Percentiles rank a stretch among this genome's conserved stretches.
phyloP scores from a whole-genome alignment of 53 echinoderm and acorn worm species.

The Apostichopus leukothele region DNA sequence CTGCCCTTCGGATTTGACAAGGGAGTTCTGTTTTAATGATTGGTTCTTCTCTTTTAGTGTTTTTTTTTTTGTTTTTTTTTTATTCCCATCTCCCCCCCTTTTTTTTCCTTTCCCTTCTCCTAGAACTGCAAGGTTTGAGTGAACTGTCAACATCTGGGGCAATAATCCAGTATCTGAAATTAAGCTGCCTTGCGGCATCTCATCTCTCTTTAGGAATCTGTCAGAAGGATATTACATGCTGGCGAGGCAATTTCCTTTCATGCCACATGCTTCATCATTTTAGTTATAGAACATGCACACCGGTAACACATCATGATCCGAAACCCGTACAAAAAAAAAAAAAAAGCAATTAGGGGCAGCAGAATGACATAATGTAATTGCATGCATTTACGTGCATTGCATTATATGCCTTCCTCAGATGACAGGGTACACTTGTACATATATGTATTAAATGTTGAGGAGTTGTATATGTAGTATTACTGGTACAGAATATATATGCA shows the following conservation, averaged over 20 bases:
- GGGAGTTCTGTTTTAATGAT: slow-evolving; percentile 26
- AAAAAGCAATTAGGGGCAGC: not conserved
- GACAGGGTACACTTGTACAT: not conserved
- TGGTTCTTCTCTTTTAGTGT: not conserved
- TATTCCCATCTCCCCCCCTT: not conserved
- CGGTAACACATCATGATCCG: not conserved
- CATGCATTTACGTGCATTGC: not conserved
- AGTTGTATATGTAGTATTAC: too few species aligned
- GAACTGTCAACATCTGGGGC: slow-evolving; percentile 46
- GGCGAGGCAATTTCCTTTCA: slow-evolving; percentile 21
- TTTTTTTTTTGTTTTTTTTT: not conserved
- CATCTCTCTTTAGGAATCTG: slow-evolving; percentile 11
- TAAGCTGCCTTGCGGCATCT: slow-evolving; percentile 24
- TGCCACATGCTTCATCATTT: not conserved
- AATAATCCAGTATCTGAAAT: slow-evolving; percentile 34
- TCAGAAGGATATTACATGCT: slow-evolving; percentile 32
- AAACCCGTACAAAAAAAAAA: not conserved
- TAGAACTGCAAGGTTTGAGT: slow-evolving; percentile 26
- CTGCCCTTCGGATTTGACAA: slow-evolving; percentile 41
- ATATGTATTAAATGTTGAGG: too few species aligned
- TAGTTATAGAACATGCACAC: not conserved
- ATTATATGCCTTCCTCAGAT: not conserved
- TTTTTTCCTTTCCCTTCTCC: not conserved
- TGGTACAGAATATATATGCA: too few species aligned
- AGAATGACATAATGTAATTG: not conserved